These are phyloP conservation scores for Temnothorax nylanderi DNA, from an alignment of 1,140 invertebrate genomes.

Conservation along the genomic window DNA sequence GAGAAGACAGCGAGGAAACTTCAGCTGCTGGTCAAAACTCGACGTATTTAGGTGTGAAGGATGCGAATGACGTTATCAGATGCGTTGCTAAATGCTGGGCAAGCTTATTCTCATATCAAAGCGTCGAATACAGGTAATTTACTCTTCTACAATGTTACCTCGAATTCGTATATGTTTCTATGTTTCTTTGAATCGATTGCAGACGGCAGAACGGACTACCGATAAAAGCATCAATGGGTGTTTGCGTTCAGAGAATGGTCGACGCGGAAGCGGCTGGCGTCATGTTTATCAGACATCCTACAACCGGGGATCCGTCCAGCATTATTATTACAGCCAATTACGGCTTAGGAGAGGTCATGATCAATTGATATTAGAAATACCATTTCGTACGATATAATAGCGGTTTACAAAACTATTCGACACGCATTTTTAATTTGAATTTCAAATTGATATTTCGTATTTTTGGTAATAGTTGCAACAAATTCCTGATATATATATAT, in stretches of 20 bases:
- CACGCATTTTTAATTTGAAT: neutral
- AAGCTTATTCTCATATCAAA: slow-evolving; percentile 91
- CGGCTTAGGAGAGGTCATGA: slow-evolving; percentile 91
- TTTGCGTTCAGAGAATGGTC: slow-evolving; percentile 94
- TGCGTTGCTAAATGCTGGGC: slow-evolving; percentile 92
- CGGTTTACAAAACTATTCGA: neutral
- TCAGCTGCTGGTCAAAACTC: slow-evolving; percentile 95
- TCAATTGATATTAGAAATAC: slow-evolving; percentile 12
- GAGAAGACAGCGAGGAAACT: slow-evolving; percentile 92
- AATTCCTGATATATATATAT: no score
- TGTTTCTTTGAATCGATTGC: neutral
- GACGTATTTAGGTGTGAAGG: slow-evolving; percentile 89
- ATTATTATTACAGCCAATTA: slow-evolving; percentile 92
- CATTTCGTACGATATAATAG: neutral
- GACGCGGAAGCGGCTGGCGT: slow-evolving; percentile 91
- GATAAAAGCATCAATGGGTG: slow-evolving; percentile 89
- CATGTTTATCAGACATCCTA: slow-evolving; percentile 92
- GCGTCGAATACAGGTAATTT: slow-evolving; percentile 88
- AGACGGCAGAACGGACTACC: slow-evolving; percentile 89
- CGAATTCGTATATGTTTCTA: neutral
- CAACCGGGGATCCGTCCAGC: slow-evolving; percentile 88
- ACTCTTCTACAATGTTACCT: slow-evolving; percentile 3
- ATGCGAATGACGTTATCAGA: slow-evolving; percentile 85
- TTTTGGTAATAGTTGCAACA: no score
- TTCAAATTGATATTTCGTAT: no score